Base-by-base conservation (phyloP, 2,888 invertebrate genomes). In the Azorinus chamasolen region DNA sequence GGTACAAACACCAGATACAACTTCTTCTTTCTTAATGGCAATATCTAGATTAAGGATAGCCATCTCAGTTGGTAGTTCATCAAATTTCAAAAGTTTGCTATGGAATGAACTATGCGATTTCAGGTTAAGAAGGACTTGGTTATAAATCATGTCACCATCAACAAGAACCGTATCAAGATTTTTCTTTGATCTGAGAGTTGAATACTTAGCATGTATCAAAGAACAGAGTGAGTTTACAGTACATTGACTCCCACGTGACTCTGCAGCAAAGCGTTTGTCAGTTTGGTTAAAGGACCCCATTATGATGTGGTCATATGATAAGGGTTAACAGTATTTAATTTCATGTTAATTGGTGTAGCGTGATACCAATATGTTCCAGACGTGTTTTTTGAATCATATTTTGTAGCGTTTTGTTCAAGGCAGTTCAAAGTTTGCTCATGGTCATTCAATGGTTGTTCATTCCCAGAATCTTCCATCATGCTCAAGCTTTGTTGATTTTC, bases 241-340 rank as follows among this genome's bases (percentile, higher is more conserved):
- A 39, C 72, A 72, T 41, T 76, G 79, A 53, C 41, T 57, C 39
- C 79, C 79, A 45, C 79, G 24, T 37, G 69, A 61, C 14, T 46
- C 27, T 20, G 10, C 18, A 45, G 39, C 12, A 64, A 75, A 71
- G 20, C 12, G 51, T 12, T 14, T 43, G 20, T 69, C 43, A 41
- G 48, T 55, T 61, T 75, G 79, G 58, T 66, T 46, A 41, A 66
- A 59, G n/a, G 63, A 55, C 14, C 69, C 68, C 32, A 32, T n/a
- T n/a, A n/a, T n/a, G n/a, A n/a, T n/a, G n/a, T n/a, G n/a, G n/a
- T n/a, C n/a, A n/a, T n/a, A n/a, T n/a, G n/a, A n/a, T n/a, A n/a
- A n/a, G n/a, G n/a, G n/a, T n/a, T n/a, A n/a, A n/a, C n/a, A n/a
- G n/a, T n/a, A n/a, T n/a, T n/a, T n/a, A n/a, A n/a, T n/a, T n/a